These are phyloP conservation scores for Vultur gryphus DNA, from an alignment of 2,797 vertebrate genomes.

Conservation along the genomic window DNA sequence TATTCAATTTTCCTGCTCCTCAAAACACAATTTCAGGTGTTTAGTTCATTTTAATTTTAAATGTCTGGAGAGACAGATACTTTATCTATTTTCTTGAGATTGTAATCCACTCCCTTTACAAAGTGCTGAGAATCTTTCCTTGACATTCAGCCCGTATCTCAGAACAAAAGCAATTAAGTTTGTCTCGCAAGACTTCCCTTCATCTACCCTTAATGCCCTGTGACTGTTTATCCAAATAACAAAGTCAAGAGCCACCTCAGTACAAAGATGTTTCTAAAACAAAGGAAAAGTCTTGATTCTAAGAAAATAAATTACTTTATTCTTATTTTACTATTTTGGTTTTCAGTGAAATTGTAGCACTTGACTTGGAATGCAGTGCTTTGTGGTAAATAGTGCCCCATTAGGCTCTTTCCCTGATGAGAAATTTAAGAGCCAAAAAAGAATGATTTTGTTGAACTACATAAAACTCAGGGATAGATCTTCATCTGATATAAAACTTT, in stretches of 20 bases:
- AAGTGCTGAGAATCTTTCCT: neutral
- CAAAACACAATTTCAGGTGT: neutral
- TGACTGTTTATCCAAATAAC: neutral
- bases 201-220: neutral
- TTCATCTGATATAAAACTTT: neutral
- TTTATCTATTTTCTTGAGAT: neutral
- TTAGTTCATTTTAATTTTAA: neutral
- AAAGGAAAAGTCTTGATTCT: neutral
- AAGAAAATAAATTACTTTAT: neutral
- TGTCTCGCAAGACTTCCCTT: neutral
- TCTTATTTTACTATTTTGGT: neutral
- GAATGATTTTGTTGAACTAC: neutral
- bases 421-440: neutral
- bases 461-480: neutral
- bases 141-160: neutral
- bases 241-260: neutral
- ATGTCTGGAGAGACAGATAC: neutral
- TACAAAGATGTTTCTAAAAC: neutral
- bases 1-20: neutral
- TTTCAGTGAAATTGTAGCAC: neutral
- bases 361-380: neutral
- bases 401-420: neutral
- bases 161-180: neutral
- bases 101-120: neutral
- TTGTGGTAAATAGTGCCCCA: neutral